Conservation (phyloP, 2,113 vertebrate species). For the Pomatostomus ruficeps region DNA sequence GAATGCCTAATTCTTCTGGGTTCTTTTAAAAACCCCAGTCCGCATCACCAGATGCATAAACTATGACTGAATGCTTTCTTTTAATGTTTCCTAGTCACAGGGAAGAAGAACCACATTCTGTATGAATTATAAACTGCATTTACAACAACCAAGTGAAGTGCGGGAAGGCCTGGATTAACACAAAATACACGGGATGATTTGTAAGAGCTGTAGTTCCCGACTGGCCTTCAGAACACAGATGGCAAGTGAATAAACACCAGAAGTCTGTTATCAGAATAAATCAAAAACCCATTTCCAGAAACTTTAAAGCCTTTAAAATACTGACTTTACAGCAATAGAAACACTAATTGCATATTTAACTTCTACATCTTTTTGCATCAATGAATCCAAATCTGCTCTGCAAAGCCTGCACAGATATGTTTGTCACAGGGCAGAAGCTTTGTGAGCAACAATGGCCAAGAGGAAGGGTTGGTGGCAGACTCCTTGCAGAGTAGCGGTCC, state of each 20-base stretch:
- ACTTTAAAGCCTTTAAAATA: neutral
- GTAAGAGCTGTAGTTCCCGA: neutral
- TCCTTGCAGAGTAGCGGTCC: neutral
- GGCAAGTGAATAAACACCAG: neutral
- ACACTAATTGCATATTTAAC: neutral
- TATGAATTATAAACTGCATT: constrained; percentile 15
- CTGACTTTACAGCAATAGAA: neutral
- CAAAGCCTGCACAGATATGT: fast-evolving
- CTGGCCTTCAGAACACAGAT: neutral
- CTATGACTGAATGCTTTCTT: constrained; percentile 9
- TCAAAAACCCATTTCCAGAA: neutral
- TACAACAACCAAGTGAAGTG: neutral
- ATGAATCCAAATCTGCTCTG: neutral
- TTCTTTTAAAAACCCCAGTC: constrained; percentile 24
- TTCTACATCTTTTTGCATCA: neutral
- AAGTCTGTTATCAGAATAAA: constrained; percentile 9
- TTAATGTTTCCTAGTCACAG: neutral
- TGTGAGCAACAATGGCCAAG: neutral
- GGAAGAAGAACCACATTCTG: neutral
- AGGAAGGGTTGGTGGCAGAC: neutral
- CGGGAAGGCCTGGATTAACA: neutral
- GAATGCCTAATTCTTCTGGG: constrained; percentile 23
- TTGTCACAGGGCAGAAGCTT: neutral
- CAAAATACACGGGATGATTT: neutral
- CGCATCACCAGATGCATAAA: neutral